A percentile compares a stretch with the other conserved stretches of the same genome.
phyloP scores from a whole-genome alignment of 1,140 invertebrate species.

The Bombus vancouverensis region DNA sequence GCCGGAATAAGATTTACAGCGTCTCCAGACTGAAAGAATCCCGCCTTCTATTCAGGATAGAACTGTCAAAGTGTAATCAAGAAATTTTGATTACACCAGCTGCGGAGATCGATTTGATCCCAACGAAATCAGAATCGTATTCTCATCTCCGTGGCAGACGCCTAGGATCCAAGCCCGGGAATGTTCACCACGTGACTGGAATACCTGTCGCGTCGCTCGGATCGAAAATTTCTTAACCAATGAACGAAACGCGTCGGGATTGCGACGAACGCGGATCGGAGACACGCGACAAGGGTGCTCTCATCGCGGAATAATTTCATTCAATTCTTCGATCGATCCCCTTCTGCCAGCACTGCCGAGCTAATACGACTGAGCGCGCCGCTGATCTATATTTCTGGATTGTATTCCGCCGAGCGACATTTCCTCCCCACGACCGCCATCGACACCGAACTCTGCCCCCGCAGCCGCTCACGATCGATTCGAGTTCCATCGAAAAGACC shows the following conservation, averaged over 20 bases:
- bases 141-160: not conserved
- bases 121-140: not conserved
- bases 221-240: slow-evolving; percentile 13
- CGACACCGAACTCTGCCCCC: slow-evolving; percentile 3
- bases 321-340: slow-evolving; percentile 48
- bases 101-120: not conserved
- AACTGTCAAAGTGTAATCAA: slow-evolving; percentile 45
- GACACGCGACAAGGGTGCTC: not conserved
- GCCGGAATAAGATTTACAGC: slow-evolving; percentile 57
- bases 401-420: slow-evolving; percentile 30
- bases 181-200: slow-evolving; percentile 38
- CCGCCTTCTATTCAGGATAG: slow-evolving; percentile 12
- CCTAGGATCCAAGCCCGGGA: not conserved
- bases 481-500: slow-evolving; percentile 34
- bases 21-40: slow-evolving; percentile 12
- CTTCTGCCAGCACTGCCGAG: no score
- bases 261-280: not conserved
- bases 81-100: slow-evolving; percentile 48
- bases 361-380: slow-evolving; percentile 26
- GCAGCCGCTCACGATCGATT: slow-evolving; percentile 43
- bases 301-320: slow-evolving; percentile 34
- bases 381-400: slow-evolving; percentile 59
- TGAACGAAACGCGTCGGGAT: not conserved
- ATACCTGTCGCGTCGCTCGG: slow-evolving; percentile 6
- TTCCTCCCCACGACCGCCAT: not conserved